These are phyloP conservation scores for Leptinotarsa texana DNA, from an alignment of 1,140 invertebrate species.

Conservation along the genomic window DNA sequence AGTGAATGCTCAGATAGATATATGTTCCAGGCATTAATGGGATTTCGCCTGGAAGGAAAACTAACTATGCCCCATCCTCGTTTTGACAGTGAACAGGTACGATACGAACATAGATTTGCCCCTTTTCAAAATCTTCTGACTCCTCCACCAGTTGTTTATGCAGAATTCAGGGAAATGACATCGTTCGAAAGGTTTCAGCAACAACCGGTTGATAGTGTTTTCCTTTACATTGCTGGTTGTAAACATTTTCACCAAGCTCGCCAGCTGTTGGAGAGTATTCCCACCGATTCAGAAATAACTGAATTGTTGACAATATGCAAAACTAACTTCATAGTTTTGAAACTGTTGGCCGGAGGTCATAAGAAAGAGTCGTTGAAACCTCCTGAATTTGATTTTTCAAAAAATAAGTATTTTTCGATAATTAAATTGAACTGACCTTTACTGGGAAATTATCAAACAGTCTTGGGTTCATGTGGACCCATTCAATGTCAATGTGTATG, in stretches of 20 bases:
- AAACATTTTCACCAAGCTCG: slow-evolving; percentile 92
- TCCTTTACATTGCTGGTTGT: slow-evolving; percentile 79
- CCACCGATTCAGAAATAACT: slow-evolving; percentile 78
- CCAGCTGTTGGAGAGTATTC: slow-evolving; percentile 80
- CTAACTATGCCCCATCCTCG: slow-evolving; percentile 77
- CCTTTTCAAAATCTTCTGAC: slow-evolving; percentile 85
- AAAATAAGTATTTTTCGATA: slow-evolving; percentile 87
- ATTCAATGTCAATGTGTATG: no score
- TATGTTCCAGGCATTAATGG: slow-evolving; percentile 68
- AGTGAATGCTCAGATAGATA: neutral
- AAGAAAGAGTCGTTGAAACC: slow-evolving; percentile 81
- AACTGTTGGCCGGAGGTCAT: slow-evolving; percentile 87
- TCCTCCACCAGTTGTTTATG: slow-evolving; percentile 75
- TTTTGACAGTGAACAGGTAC: slow-evolving; percentile 91
- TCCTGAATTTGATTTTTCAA: slow-evolving; percentile 89
- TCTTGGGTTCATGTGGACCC: no score
- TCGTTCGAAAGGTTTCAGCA: slow-evolving; percentile 60
- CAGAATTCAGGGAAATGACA: slow-evolving; percentile 59
- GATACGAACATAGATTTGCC: slow-evolving; percentile 92
- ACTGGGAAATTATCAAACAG: neutral
- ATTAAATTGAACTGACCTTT: slow-evolving; percentile 66
- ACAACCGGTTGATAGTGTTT: slow-evolving; percentile 54
- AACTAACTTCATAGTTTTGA: slow-evolving; percentile 94
- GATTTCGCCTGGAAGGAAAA: slow-evolving; percentile 71
- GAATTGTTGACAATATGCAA: slow-evolving; percentile 83